These are phyloP conservation scores for Callithrix jacchus DNA, from an alignment of 2,113 vertebrate genomes.

Conservation along the genomic window DNA sequence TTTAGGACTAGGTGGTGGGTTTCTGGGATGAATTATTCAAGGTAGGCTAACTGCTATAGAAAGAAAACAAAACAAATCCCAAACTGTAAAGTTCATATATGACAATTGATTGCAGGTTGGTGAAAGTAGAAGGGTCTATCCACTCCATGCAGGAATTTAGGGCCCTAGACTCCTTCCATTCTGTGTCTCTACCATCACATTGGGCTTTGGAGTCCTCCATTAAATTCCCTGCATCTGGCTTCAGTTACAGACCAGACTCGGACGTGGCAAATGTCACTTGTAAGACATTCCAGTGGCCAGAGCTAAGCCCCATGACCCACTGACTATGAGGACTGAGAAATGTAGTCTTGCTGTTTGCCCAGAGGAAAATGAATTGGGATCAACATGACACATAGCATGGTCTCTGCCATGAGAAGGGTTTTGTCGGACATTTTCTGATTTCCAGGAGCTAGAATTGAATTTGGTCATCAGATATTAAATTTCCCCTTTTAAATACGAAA, in stretches of 20 bases:
- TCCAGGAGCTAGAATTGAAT: neutral
- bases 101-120: neutral
- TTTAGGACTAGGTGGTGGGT: neutral
- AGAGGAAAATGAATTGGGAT: neutral
- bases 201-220: no score
- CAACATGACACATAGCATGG: neutral
- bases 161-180: neutral
- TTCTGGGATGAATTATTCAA: neutral
- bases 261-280: neutral
- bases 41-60: neutral
- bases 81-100: neutral
- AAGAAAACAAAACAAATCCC: neutral
- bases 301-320: neutral
- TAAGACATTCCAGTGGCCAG: neutral
- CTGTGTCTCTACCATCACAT: neutral
- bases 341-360: neutral
- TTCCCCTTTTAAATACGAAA: neutral
- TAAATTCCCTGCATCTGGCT: neutral
- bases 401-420: neutral
- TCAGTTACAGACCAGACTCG: neutral
- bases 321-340: neutral
- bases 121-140: neutral
- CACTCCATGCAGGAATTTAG: neutral
- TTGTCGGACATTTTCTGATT: neutral
- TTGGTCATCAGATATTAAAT: neutral